These are phyloP conservation scores for Chionomys nivalis DNA, from an alignment of 2,113 vertebrate species.

Conservation along the genomic window DNA sequence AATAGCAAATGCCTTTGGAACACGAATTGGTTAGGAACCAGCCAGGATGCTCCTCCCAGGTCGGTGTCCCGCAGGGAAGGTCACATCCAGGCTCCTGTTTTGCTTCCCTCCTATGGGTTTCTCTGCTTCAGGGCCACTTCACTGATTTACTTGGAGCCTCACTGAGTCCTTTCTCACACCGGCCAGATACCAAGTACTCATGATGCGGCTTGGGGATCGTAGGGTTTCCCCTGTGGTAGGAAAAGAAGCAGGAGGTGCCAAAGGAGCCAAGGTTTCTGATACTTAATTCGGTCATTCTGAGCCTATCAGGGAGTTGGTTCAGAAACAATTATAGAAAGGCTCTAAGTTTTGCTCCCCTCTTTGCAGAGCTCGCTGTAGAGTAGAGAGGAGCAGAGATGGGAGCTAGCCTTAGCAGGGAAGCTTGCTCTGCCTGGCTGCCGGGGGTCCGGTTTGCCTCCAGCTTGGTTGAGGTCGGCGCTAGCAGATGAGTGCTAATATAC, in stretches of 20 bases:
- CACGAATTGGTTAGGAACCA: background rate
- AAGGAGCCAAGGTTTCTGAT: background rate
- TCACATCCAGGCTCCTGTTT: background rate
- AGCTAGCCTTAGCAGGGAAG: background rate
- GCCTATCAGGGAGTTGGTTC: background rate
- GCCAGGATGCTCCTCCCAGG: background rate
- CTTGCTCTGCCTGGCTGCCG: background rate
- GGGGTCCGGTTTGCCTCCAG: background rate
- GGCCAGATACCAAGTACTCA: background rate
- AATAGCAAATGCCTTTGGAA: slow-evolving; percentile 41
- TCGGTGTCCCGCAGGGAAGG: background rate
- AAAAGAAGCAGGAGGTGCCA: background rate
- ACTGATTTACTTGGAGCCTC: background rate
- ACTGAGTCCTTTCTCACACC: background rate
- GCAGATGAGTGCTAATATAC: slow-evolving; percentile 31
- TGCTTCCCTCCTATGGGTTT: background rate
- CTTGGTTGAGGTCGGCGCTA: background rate
- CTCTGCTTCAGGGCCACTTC: background rate
- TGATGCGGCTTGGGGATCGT: background rate
- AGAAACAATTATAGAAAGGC: background rate
- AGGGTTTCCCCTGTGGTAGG: background rate
- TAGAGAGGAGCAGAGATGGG: fast-evolving
- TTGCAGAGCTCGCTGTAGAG: background rate
- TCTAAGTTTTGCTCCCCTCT: background rate
- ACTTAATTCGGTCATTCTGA: background rate